Evolutionary conservation across 2,113 vertebrate genomes (phyloP), one percentile per base, ranked within the genome.

Genomic region (Cynopterus brachyotis): DNA sequence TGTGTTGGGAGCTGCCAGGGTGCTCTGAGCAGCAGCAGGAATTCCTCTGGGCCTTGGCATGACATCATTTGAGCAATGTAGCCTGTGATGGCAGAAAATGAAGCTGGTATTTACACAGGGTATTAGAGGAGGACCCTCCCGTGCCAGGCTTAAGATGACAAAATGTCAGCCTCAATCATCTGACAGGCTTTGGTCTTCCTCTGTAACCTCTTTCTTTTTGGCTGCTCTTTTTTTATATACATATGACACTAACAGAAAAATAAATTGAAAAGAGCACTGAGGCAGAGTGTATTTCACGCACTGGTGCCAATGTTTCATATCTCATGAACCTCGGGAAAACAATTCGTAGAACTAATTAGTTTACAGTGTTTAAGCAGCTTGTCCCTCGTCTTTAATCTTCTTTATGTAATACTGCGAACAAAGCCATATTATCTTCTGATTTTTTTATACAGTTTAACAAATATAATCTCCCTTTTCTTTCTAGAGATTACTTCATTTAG

Each of bases 341-440:
- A 99, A 98, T 99, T 99, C 97, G 28, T 98, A 24, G 96, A 98
- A 98, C 98, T 99, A 99, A 99, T 99, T 99, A 99, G 98, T 98
- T 99, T 98, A 99, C 98, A 98, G 98, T 98, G 98, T 99, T 99
- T 99, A 98, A 99, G 98, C 98, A 98, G 98, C 98, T 99, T 99
- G 98, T 98, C 99, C 98, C 96, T 96, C 55, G 42, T 98, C 98
- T 98, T 98, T 99, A 99, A 99, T 99, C 98, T 99, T 98, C 98
- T 98, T 98, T 98, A 98, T 97, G 98, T 97, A 98, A 98, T 98
- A 98, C 97, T 97, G 97, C 57, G 91, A 98, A 99, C 98, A 99
- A 98, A 99, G 98, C 97, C 97, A 97, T 98, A 98, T 98, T 98
- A 99, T 99, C 98, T 98, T 98, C 97, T 96, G 96, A 97, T 96